These are phyloP conservation scores for Galaxea fascicularis DNA, from an alignment of 92 coral and sea anemone species.

Conservation along the genomic window DNA sequence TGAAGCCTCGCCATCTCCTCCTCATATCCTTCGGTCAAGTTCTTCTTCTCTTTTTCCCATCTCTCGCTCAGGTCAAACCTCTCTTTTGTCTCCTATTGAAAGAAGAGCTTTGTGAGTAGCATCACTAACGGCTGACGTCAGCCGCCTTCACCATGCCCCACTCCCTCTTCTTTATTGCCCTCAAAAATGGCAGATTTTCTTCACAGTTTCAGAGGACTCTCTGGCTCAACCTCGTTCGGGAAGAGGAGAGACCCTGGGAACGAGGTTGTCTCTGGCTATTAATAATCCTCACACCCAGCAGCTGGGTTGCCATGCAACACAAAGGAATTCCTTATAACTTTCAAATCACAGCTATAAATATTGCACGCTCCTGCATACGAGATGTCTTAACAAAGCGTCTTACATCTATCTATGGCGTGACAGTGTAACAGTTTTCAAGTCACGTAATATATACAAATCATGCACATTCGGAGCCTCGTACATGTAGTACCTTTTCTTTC, in stretches of 20 bases:
- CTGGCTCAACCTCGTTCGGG: too few species aligned
- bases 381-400: too few species aligned
- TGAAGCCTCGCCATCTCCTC: constrained; percentile 64
- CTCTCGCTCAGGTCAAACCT: constrained; percentile 86
- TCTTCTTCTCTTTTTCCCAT: constrained; percentile 82
- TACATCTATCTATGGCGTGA: neutral
- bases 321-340: too few species aligned
- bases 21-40: constrained; percentile 72
- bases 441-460: neutral
- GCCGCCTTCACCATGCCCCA: neutral
- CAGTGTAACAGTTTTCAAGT: neutral
- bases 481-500: constrained; percentile 86
- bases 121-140: too few species aligned
- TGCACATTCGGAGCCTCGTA: neutral
- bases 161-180: neutral
- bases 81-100: constrained; percentile 88
- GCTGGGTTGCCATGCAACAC: too few species aligned
- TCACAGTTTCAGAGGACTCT: too few species aligned
- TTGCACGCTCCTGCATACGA: too few species aligned
- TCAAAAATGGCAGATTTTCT: too few species aligned
- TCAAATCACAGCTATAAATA: too few species aligned
- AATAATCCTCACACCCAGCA: too few species aligned
- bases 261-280: too few species aligned
- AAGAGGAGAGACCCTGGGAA: too few species aligned
- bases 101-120: neutral